phyloP scores from a whole-genome alignment of 2,888 invertebrate genomes.

The Nipponacmea schrenckii region DNA sequence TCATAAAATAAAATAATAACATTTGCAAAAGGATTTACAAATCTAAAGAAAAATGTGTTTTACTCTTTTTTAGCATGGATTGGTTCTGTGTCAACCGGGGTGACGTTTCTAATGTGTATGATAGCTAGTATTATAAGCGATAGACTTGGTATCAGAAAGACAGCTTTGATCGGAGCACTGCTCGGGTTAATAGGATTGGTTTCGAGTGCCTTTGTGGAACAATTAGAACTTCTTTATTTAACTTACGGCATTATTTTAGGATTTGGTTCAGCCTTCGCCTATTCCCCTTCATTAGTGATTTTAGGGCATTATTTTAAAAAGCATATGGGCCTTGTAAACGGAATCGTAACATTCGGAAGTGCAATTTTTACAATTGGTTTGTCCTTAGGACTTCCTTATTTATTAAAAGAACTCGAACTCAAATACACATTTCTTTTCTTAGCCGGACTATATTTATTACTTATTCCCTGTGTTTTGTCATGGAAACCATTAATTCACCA shows the following conservation, averaged over 20 bases:
- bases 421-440: constrained; percentile 69
- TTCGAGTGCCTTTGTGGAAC: constrained; percentile 80
- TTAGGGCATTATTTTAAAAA: constrained; percentile 89
- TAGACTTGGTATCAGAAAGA: constrained; percentile 83
- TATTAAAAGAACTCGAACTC: constrained; percentile 52
- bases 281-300: constrained; percentile 91
- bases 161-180: constrained; percentile 84
- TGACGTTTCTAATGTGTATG: constrained; percentile 88
- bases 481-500: constrained; percentile 61
- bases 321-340: constrained; percentile 87
- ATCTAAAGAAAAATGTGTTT: no score
- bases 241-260: constrained; percentile 92
- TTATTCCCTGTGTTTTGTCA: constrained; percentile 72
- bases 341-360: constrained; percentile 90
- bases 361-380: constrained; percentile 82
- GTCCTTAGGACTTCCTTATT: constrained; percentile 51
- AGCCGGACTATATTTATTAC: constrained; percentile 76
- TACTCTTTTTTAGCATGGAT: constrained; percentile 80
- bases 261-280: constrained; percentile 86
- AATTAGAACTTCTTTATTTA: constrained; percentile 81
- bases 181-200: constrained; percentile 83
- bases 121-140: constrained; percentile 88
- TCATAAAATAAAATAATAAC: no score
- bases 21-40: no score
- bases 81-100: constrained; percentile 87